Percentiles rank a stretch among this genome's conserved stretches.
Conservation (phyloP, 2,797 vertebrate genomes). For the Scomberomorus guttatus region DNA sequence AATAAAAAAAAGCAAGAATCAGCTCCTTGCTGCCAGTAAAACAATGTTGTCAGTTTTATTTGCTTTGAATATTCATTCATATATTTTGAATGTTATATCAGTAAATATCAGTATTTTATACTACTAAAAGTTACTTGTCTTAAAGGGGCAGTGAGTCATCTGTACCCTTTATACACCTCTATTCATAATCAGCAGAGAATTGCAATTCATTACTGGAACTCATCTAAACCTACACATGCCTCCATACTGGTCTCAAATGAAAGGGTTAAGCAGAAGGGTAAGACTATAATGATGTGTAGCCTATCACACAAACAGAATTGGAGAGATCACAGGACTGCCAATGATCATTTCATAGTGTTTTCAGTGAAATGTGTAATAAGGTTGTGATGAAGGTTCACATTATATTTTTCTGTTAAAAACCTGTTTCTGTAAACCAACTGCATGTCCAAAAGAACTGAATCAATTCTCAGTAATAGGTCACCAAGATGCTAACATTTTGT, state of each 20-base stretch:
- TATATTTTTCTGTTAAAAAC: not conserved
- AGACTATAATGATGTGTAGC: no score
- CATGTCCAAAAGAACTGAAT: not conserved
- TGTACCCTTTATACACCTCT: not conserved
- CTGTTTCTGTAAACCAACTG: not conserved
- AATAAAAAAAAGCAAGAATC: not conserved
- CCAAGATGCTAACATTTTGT: not conserved
- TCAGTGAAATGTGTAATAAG: not conserved
- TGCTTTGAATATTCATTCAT: not conserved
- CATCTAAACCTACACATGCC: not conserved
- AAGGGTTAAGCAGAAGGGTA: not conserved
- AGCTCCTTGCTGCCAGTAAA: not conserved
- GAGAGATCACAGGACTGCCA: not conserved
- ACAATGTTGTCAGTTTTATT: not conserved
- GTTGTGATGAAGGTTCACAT: not conserved
- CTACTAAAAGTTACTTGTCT: not conserved
- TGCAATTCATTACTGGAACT: not conserved
- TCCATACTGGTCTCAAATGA: not conserved
- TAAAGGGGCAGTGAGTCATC: not conserved
- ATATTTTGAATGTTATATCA: not conserved
- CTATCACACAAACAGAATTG: not conserved
- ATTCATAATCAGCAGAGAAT: not conserved
- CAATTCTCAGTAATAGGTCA: not conserved
- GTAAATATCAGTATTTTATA: not conserved
- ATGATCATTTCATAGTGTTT: not conserved